Conservation (phyloP, 2,797 vertebrate species). For the Poecilia velifera region DNA sequence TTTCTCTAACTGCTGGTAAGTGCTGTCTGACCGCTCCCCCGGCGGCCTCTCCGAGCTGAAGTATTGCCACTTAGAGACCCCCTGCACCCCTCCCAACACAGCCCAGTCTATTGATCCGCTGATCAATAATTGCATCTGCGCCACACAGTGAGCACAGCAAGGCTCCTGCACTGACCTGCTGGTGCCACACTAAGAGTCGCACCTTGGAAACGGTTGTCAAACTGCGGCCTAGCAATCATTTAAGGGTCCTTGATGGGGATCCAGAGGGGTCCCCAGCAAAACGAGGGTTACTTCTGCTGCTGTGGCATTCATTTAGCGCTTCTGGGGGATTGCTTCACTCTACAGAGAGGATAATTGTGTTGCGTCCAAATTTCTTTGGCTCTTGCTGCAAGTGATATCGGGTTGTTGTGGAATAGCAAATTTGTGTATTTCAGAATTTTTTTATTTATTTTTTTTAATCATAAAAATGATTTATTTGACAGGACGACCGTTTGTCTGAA, state of each 20-base stretch:
- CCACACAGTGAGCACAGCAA: conserved; percentile 39
- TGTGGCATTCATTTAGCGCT: conserved; percentile 18
- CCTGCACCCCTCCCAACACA: conserved; percentile 48
- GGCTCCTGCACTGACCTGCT: conserved; percentile 45
- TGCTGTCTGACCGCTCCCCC: conserved; percentile 81
- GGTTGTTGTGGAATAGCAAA: neutral
- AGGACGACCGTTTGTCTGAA: neutral
- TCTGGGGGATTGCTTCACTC: conserved; percentile 14
- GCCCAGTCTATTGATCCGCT: conserved; percentile 79
- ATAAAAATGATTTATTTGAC: neutral
- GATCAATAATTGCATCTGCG: conserved; percentile 81
- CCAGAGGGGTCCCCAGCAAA: conserved; percentile 32
- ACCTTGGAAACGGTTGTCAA: conserved; percentile 25
- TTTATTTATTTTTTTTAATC: too few species aligned
- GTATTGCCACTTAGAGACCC: conserved; percentile 79
- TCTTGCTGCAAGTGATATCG: conserved; percentile 9
- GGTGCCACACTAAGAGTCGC: conserved; percentile 38
- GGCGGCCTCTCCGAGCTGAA: conserved; percentile 77
- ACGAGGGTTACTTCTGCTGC: conserved; percentile 43
- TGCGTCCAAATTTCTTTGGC: neutral
- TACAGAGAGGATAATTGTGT: neutral
- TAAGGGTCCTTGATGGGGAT: conserved; percentile 43
- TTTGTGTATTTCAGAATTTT: neutral
- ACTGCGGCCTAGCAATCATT: conserved; percentile 34
- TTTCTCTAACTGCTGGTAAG: conserved; percentile 85